phyloP scores from a whole-genome alignment of 2,797 vertebrate genomes.

The Remorina albescens region DNA sequence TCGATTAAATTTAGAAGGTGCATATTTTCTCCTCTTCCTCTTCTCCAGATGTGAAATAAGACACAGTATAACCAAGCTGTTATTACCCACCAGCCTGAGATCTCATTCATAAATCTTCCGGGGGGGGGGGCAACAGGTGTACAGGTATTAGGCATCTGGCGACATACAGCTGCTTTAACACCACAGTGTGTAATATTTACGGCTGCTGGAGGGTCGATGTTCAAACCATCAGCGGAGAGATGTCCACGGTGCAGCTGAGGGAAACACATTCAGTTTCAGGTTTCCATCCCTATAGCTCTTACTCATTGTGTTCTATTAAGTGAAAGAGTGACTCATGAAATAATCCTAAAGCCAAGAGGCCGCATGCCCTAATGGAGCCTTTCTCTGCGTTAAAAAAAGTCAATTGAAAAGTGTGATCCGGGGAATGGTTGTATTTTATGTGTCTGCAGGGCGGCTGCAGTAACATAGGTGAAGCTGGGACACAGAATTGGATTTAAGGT shows the following conservation, averaged over 20 bases:
- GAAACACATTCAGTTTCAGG: too few relatives aligned
- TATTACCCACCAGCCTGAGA: conserved; percentile 24
- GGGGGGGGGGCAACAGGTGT: conserved; percentile 38
- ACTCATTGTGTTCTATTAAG: neutral
- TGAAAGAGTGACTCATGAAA: conserved; percentile 1
- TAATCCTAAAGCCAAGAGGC: neutral
- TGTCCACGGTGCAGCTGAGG: too few relatives aligned
- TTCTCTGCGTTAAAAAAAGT: neutral
- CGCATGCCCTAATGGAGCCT: neutral
- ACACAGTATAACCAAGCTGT: conserved; percentile 34
- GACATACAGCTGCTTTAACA: neutral
- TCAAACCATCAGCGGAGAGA: too few relatives aligned
- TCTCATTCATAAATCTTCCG: conserved; percentile 47
- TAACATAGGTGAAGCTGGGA: neutral
- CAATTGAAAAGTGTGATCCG: neutral
- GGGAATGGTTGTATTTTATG: neutral
- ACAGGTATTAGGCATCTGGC: neutral
- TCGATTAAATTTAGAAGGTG: too few relatives aligned
- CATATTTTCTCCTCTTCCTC: neutral
- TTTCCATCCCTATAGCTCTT: neutral
- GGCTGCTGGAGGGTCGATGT: too few relatives aligned
- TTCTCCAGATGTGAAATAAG: conserved; percentile 2
- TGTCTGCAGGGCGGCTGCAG: neutral
- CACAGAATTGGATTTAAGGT: conserved; percentile 23
- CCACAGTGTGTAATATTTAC: neutral